Evolutionary conservation across 2,888 invertebrate species (phyloP).

Genomic region (Ethmia dodecea): DNA sequence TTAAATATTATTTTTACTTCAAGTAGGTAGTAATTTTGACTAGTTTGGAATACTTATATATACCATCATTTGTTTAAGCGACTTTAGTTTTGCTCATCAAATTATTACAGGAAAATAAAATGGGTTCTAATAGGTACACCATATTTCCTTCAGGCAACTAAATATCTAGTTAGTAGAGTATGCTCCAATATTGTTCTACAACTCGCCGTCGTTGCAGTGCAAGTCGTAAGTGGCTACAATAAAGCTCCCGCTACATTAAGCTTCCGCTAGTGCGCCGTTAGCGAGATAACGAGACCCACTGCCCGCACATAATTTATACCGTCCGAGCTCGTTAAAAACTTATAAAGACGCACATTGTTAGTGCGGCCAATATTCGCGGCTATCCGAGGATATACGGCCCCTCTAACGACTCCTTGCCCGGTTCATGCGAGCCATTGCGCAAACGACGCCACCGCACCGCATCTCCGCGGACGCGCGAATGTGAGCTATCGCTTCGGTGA

Average conservation of each 20-base stretch:
- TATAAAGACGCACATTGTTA: constrained; percentile 78
- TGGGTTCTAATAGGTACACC: no score
- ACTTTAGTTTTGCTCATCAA: no score
- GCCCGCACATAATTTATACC: constrained; percentile 75
- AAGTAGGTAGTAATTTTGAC: no score
- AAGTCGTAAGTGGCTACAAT: constrained; percentile 71
- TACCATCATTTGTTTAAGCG: no score
- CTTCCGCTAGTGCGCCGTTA: constrained; percentile 73
- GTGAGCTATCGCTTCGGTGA: constrained; percentile 29
- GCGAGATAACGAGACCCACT: constrained; percentile 75
- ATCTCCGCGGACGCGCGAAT: constrained; percentile 19
- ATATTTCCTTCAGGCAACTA: no score
- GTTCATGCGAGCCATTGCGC: constrained; percentile 39
- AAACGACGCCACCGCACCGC: constrained; percentile 39
- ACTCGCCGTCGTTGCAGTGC: constrained; percentile 12
- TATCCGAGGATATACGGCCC: constrained; percentile 63
- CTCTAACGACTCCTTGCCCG: constrained; percentile 57
- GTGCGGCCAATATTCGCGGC: constrained; percentile 73
- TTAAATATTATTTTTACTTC: no score
- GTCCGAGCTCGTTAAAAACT: constrained; percentile 77
- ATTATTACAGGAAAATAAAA: no score
- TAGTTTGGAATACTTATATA: no score
- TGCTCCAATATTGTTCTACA: constrained; percentile 10
- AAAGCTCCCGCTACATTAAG: constrained; percentile 76
- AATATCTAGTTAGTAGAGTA: neutral